Base-by-base conservation (phyloP, 2,888 invertebrate genomes). In the Cistogaster globosa region DNA sequence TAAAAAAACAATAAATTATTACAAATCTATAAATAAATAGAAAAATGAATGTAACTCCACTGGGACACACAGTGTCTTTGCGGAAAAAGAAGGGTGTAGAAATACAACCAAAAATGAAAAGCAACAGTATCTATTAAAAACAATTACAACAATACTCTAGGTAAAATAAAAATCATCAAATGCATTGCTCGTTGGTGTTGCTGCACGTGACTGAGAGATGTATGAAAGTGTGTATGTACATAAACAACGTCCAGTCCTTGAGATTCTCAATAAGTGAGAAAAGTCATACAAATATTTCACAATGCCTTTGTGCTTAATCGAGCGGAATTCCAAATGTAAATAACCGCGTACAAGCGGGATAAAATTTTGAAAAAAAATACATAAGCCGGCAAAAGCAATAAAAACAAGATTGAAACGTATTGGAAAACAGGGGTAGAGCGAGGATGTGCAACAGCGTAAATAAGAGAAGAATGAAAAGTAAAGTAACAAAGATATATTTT, bases 251-350 rank as follows among this genome's bases (percentile, higher is more conserved):
- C 53, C 74, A 78, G 75, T 69, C 51, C 69, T 63, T 45, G 16
- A 20, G 5, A 22, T 26, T 18, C 6, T 14, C 51, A 16, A 42
- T 42, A 83, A 85, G 87, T 87, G 86, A 78, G 84, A 87, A 86
- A 87, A 87, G 87, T 87, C 86, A 87, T 76, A 72, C 83, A 78
- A 67, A 83, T 63, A 83, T 81, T 78, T 80, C 78, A 81, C 68
- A 80, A 77, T 74, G 78, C 79, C 84, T 77, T 80, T 74, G 80
- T 84, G 87, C 71, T 87, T 87, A 87, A 87, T 87, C 87, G 87
- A 87, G 86, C 87, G 84, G 87, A 87, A 87, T 86, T 87, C 87
- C 87, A 84, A 83, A 86, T 86, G 86, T 86, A 87, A 87, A 86
- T 86, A 87, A 86, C 62, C 83, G 79, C 72, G 72, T 74, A 80